Conservation (phyloP, 1,140 invertebrate genomes). For the Euborellia annulipes region DNA sequence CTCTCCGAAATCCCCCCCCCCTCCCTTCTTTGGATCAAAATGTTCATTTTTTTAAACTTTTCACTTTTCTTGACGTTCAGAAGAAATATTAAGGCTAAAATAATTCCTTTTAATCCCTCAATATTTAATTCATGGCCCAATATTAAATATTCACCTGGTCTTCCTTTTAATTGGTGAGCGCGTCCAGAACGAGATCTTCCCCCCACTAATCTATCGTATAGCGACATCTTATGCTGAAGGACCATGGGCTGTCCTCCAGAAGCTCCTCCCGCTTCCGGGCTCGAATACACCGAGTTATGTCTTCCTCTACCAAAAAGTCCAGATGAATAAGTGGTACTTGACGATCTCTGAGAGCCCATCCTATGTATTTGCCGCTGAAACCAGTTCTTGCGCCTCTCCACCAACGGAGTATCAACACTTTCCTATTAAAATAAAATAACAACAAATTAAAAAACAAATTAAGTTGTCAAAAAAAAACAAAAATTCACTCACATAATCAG, state of each 20-base stretch:
- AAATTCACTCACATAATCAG: conserved; percentile 49
- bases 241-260: conserved; percentile 13
- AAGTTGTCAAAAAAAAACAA: not conserved
- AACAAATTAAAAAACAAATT: conserved; percentile 2
- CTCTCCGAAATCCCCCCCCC: too few relatives aligned
- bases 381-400: conserved; percentile 72
- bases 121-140: not conserved
- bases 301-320: conserved; percentile 54
- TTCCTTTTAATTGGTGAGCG: not conserved
- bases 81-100: too few relatives aligned
- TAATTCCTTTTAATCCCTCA: too few relatives aligned
- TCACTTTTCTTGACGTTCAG: conserved; percentile 33
- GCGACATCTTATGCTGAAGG: conserved; percentile 49
- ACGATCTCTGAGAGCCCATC: conserved; percentile 65
- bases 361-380: conserved; percentile 63
- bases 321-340: conserved; percentile 67
- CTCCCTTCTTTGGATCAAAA: too few relatives aligned
- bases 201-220: conserved; percentile 63
- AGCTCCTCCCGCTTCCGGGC: conserved; percentile 47
- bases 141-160: not conserved
- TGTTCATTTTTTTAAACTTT: too few relatives aligned
- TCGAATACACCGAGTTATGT: conserved; percentile 59
- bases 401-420: conserved; percentile 71
- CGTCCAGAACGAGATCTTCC: conserved; percentile 53
- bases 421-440: conserved; percentile 36